Conservation (phyloP, 2,113 vertebrate genomes). For the Tychaedon coryphoeus region DNA sequence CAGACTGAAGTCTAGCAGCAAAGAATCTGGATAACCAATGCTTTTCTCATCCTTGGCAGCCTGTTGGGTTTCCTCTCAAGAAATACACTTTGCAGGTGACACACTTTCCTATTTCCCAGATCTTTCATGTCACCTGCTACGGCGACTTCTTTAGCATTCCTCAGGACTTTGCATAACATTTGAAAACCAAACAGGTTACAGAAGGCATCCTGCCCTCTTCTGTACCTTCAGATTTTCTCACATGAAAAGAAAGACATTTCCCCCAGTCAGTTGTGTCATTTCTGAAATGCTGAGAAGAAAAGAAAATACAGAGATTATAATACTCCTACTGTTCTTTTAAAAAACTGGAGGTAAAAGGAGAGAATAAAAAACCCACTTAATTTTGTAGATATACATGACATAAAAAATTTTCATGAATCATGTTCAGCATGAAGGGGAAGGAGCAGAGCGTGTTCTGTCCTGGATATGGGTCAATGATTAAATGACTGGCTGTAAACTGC, state of each 20-base stretch:
- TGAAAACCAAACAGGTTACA: neutral
- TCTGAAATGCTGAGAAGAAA: neutral
- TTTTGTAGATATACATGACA: neutral
- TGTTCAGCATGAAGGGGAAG: neutral
- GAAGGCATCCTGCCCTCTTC: neutral
- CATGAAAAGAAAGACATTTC: neutral
- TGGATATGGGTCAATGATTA: neutral
- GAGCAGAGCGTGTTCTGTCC: neutral
- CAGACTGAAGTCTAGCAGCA: neutral
- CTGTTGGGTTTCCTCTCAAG: neutral
- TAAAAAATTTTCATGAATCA: neutral
- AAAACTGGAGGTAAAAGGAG: neutral
- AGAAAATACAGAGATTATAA: neutral
- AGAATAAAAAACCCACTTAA: rapidly evolving
- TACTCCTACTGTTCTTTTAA: neutral
- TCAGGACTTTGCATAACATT: neutral
- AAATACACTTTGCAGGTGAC: neutral
- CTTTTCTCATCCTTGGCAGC: neutral
- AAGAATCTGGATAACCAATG: neutral
- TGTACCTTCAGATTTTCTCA: neutral
- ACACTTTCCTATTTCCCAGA: neutral
- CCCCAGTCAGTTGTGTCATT: neutral
- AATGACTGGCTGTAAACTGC: neutral
- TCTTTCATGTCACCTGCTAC: neutral
- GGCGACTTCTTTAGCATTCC: neutral